Evolutionary conservation across 2,888 invertebrate genomes (phyloP).

Genomic region (Helleia helle): DNA sequence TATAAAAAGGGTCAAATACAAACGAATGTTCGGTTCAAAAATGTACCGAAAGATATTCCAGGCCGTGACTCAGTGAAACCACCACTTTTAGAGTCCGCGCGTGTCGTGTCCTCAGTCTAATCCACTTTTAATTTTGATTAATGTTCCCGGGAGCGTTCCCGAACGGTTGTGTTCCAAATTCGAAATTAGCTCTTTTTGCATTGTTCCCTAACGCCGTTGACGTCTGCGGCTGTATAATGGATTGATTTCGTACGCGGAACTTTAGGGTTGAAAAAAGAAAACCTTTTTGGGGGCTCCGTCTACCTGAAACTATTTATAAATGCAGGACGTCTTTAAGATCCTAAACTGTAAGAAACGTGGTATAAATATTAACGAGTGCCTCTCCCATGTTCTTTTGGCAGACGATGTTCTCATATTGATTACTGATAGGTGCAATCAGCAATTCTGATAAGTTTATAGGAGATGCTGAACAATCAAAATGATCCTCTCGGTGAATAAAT

Average conservation of each 20-base stretch:
- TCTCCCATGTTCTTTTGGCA: too few relatives aligned
- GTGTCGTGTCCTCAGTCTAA: conserved; percentile 41
- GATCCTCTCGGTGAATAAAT: too few relatives aligned
- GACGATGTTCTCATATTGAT: too few relatives aligned
- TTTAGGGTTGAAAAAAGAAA: neutral
- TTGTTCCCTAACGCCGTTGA: conserved; percentile 15
- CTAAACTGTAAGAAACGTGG: too few relatives aligned
- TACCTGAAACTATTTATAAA: too few relatives aligned
- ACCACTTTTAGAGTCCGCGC: conserved; percentile 21
- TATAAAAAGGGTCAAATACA: too few relatives aligned
- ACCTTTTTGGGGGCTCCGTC: too few relatives aligned
- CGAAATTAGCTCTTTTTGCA: conserved; percentile 32
- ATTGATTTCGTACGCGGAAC: conserved; percentile 7
- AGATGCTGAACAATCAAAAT: too few relatives aligned
- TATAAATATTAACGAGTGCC: too few relatives aligned
- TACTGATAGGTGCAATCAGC: too few relatives aligned
- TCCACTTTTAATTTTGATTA: conserved; percentile 71
- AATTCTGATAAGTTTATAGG: too few relatives aligned
- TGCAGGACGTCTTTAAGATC: too few relatives aligned
- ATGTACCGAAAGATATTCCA: conserved; percentile 2
- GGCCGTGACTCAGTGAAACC: conserved; percentile 21
- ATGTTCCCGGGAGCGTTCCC: conserved; percentile 37
- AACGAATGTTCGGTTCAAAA: neutral
- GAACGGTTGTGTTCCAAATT: conserved; percentile 29
- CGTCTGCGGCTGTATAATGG: conserved; percentile 14